Base-by-base conservation (phyloP, 2,888 invertebrate genomes). In the Busseola fusca region DNA sequence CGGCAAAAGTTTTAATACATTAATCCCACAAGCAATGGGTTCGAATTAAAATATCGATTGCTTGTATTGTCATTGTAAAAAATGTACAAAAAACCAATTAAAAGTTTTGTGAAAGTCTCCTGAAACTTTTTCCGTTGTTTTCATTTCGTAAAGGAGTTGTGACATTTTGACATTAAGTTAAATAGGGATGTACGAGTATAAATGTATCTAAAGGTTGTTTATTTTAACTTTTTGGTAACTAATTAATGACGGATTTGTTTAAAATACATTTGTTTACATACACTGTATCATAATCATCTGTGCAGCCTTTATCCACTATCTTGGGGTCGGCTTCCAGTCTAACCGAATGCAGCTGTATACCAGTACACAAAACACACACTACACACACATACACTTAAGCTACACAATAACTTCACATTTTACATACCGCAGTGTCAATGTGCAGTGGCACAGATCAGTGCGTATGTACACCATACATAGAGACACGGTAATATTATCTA, bases 91-190 rank as follows among this genome's bases (percentile, higher is more conserved):
- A 74, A 86, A 81, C 85, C 86, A 88, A 89, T 89, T 89, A 88
- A 88, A 89, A 89, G 82, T 88, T 89, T 83, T 83, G 87, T 87
- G 83, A 84, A 82, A 84, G 50, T 76, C 81, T 85, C 75, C 82
- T 83, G 70, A 66, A 87, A 87, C 84, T 88, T 89, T 83, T 76
- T 62, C 76, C 77, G 77, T 73, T 83, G 82, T 84, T 83, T 81
- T 57, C 76, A 70, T 81, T 73, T 78, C 67, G 82, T 75, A 69
- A 78, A 81, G 79, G 82, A 80, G 76, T 79, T 67, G 73, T 34
- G 72, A 75, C 79, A 52, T 73, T 69, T 65, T 69, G 79, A 76
- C 75, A 74, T 77, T 66, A 68, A 74, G 72, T 84, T 84, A 69
- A 73, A 77, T 80, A 10, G 16, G 42, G 59, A 58, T 56, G n/a